Percentiles rank a stretch among this genome's conserved stretches.
Evolutionary conservation across 2,113 vertebrate species (phyloP).

Genomic region (Limanda limanda): DNA sequence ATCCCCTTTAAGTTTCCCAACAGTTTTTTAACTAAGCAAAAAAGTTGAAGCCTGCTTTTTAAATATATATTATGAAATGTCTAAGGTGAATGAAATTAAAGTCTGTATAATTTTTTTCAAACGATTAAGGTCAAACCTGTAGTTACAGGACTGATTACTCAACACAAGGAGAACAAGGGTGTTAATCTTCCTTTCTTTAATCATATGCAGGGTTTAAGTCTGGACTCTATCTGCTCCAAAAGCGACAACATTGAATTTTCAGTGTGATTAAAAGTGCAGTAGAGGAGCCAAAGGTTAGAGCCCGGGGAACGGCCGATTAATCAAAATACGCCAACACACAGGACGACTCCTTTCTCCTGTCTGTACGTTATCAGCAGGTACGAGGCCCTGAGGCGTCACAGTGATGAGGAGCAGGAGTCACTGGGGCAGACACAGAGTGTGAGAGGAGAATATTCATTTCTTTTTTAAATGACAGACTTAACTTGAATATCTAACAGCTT

Average conservation of each 20-base stretch:
- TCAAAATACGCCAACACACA: constrained; percentile 30
- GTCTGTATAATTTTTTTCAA: not conserved
- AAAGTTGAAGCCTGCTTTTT: too few species aligned
- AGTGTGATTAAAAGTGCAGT: constrained; percentile 50
- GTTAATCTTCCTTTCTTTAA: constrained; percentile 47
- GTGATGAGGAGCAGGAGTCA: not conserved
- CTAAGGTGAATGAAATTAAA: not conserved
- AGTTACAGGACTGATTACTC: not conserved
- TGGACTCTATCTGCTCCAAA: constrained; percentile 30
- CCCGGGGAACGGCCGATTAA: constrained; percentile 50
- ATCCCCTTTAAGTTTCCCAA: not conserved
- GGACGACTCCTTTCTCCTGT: constrained; percentile 9
- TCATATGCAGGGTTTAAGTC: constrained; percentile 53
- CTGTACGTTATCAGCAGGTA: constrained; percentile 38
- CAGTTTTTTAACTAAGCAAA: not conserved
- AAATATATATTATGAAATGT: not conserved
- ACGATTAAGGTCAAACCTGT: constrained; percentile 42
- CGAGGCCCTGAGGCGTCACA: constrained; percentile 21
- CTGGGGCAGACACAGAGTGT: not conserved
- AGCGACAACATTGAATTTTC: constrained; percentile 50
- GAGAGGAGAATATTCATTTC: not conserved
- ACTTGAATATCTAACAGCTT: not conserved
- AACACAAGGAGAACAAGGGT: not conserved
- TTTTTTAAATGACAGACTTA: not conserved
- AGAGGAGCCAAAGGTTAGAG: constrained; percentile 48